A percentile compares a stretch with the other conserved stretches of the same genome.
Evolutionary conservation across 2,113 vertebrate genomes (phyloP).

Genomic region (Misgurnus anguillicaudatus): DNA sequence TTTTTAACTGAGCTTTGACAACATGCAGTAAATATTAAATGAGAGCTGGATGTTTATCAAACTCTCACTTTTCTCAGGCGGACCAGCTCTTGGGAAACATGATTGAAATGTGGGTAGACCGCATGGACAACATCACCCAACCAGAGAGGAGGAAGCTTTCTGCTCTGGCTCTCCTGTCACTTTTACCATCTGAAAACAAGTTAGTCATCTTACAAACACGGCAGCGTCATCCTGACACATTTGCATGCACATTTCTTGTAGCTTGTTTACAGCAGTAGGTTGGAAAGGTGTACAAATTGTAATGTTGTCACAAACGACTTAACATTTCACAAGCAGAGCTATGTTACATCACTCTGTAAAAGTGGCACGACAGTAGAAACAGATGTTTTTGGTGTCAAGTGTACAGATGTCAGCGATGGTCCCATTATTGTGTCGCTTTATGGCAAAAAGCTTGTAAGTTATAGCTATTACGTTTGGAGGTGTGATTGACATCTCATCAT

Average conservation of each 20-base stretch:
- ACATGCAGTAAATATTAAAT: background rate
- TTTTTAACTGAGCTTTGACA: too few species aligned
- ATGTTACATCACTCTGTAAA: background rate
- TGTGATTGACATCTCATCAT: background rate
- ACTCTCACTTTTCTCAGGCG: constrained; percentile 70
- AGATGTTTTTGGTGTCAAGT: background rate
- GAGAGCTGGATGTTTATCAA: background rate
- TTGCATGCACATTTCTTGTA: background rate
- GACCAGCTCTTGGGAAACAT: constrained; percentile 88
- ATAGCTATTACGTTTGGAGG: background rate
- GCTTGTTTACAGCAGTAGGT: background rate
- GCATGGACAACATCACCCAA: constrained; percentile 98
- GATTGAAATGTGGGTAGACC: constrained; percentile 99
- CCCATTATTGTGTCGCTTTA: background rate
- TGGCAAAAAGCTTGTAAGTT: background rate
- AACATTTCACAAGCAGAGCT: background rate
- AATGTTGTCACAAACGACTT: constrained; percentile 11
- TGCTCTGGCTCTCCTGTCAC: constrained; percentile 89
- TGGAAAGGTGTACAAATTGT: constrained; percentile 3
- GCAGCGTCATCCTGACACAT: constrained; percentile 10
- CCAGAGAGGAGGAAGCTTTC: constrained; percentile 97
- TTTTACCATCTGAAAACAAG: constrained; percentile 91
- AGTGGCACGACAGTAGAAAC: background rate
- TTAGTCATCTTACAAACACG: constrained; percentile 58
- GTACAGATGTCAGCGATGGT: background rate